Evolutionary conservation across 2,113 vertebrate species (phyloP).

Genomic region (Gobius niger): DNA sequence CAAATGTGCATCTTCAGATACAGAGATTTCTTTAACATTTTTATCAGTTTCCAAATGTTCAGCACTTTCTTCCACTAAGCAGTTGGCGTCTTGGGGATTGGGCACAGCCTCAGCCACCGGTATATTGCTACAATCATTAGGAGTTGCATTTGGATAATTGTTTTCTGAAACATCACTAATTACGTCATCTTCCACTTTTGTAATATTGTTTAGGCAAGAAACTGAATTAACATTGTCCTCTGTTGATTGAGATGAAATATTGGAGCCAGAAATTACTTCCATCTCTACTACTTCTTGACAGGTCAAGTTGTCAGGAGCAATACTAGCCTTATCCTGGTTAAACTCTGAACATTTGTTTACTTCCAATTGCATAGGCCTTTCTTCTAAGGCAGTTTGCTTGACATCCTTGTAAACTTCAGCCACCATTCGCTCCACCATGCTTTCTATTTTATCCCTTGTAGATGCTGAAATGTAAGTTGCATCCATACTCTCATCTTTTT

Average conservation of each 20-base stretch:
- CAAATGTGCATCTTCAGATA: too few relatives aligned
- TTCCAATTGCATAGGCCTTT: background rate
- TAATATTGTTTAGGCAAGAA: background rate
- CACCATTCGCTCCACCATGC: background rate
- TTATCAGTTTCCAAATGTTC: too few relatives aligned
- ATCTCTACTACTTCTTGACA: background rate
- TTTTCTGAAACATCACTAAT: too few relatives aligned
- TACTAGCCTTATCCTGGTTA: background rate
- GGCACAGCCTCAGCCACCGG: too few relatives aligned
- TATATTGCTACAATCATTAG: too few relatives aligned
- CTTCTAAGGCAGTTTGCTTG: background rate
- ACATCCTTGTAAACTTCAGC: background rate
- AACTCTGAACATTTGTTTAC: background rate
- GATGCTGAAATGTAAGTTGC: background rate
- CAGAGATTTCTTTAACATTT: too few relatives aligned
- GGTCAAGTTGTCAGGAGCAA: background rate
- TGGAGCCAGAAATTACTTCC: background rate
- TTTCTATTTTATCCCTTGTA: background rate
- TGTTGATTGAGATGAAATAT: background rate
- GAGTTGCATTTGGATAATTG: too few relatives aligned
- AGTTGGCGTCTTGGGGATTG: too few relatives aligned
- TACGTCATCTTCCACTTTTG: background rate
- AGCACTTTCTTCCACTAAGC: too few relatives aligned
- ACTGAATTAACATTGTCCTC: background rate
- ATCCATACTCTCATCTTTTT: background rate